A percentile compares a stretch with the other conserved stretches of the same genome.
Evolutionary conservation across 2,113 vertebrate genomes (phyloP).

Genomic region (Cynopterus brachyotis): DNA sequence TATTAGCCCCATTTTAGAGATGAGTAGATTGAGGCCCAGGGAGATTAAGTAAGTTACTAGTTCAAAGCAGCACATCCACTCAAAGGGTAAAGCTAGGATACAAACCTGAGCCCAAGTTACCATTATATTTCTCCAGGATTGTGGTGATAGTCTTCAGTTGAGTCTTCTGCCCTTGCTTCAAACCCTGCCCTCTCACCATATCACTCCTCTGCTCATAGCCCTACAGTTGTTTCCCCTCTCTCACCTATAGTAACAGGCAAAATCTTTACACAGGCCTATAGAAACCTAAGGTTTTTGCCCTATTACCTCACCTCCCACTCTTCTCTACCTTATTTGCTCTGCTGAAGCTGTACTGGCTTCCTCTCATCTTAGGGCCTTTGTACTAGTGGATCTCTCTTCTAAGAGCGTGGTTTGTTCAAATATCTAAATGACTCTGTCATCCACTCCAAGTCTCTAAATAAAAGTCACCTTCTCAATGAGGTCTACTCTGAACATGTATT

Average conservation of each 20-base stretch:
- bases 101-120: neutral
- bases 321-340: neutral
- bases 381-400: neutral
- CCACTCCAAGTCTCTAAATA: neutral
- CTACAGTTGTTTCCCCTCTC: neutral
- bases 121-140: neutral
- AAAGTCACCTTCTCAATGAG: neutral
- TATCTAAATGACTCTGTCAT: neutral
- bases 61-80: neutral
- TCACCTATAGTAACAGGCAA: neutral
- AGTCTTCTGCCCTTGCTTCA: neutral
- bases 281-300: rapidly evolving
- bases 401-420: neutral
- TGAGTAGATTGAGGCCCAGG: neutral
- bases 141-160: neutral
- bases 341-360: neutral
- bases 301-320: neutral
- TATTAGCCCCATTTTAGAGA: neutral
- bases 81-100: neutral
- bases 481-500: neutral
- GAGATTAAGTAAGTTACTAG: neutral
- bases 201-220: neutral
- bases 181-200: no score
- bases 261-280: neutral
- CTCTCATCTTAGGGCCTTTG: neutral